These are phyloP conservation scores for Petrosia ficiformis DNA, from an alignment of 37 sponge, comb jelly and placozoan species.

Conservation along the genomic window DNA sequence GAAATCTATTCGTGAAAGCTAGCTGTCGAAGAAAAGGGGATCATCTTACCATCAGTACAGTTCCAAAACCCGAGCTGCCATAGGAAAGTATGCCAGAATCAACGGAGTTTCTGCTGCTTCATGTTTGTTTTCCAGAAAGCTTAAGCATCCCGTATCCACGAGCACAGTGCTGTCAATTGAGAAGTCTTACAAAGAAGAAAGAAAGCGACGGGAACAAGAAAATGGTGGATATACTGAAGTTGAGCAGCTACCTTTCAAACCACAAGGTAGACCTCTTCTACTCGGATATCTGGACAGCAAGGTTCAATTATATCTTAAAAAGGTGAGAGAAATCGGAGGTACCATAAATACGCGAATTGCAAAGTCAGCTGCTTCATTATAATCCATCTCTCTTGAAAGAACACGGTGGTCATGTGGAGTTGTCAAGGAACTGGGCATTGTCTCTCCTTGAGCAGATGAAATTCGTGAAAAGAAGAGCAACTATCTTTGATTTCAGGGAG, in stretches of 20 bases:
- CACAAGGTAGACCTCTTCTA: constrained; percentile 34
- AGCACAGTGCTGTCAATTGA: background rate
- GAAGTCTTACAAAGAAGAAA: background rate
- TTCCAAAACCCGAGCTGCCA: background rate
- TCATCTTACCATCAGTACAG: background rate
- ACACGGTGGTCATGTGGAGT: constrained; percentile 34
- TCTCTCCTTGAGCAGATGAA: constrained; percentile 29
- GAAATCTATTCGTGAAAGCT: background rate
- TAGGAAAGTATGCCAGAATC: background rate
- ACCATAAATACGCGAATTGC: constrained; percentile 34
- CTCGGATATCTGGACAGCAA: constrained; percentile 35
- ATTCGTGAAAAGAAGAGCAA: constrained; percentile 19
- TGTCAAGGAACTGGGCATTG: constrained; percentile 39
- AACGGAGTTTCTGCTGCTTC: background rate
- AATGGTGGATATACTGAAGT: background rate
- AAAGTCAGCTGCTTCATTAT: constrained; percentile 34
- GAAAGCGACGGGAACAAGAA: background rate
- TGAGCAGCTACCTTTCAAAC: constrained; percentile 8
- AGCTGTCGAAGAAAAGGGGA: background rate
- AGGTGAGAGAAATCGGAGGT: constrained; percentile 30
- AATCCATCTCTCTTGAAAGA: constrained; percentile 17
- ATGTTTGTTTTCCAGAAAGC: background rate
- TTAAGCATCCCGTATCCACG: background rate
- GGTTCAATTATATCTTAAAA: constrained; percentile 31
- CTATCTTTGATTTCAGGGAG: background rate